A percentile compares a stretch with the other conserved stretches of the same genome.
These are phyloP conservation scores for Chaetodon auriga DNA, from an alignment of 2,113 vertebrate species.

Conservation along the genomic window DNA sequence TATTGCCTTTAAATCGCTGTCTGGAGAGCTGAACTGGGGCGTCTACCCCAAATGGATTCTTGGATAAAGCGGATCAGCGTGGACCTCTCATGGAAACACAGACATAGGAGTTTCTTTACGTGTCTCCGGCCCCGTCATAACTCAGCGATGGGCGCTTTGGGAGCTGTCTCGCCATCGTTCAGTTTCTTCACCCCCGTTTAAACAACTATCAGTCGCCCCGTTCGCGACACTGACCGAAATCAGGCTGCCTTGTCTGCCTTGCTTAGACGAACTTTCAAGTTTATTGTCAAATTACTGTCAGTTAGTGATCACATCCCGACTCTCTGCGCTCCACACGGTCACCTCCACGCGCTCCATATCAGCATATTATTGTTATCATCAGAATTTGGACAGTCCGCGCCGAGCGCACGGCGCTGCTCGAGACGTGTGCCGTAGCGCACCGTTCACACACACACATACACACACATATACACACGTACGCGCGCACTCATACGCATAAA, in stretches of 20 bases:
- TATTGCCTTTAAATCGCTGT: conserved; percentile 40
- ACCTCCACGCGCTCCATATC: conserved; percentile 12
- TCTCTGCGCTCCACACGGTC: background rate
- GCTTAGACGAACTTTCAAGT: conserved; percentile 39
- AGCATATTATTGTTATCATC: conserved; percentile 10
- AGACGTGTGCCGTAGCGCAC: conserved; percentile 38
- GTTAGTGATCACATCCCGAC: background rate
- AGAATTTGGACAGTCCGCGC: conserved; percentile 39
- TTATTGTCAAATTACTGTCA: conserved; percentile 1
- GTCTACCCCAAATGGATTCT: conserved; percentile 42
- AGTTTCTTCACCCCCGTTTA: conserved; percentile 27
- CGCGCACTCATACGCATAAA: background rate
- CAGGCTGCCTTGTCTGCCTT: conserved; percentile 5
- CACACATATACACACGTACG: background rate
- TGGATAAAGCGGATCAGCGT: conserved; percentile 19
- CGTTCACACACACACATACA: conserved; percentile 7
- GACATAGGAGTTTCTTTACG: conserved; percentile 25
- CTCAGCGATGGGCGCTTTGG: conserved; percentile 24
- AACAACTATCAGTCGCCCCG: conserved; percentile 41
- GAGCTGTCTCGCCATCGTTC: conserved; percentile 21
- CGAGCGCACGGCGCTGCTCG: conserved; percentile 25
- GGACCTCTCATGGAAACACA: conserved; percentile 11
- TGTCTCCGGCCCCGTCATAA: conserved; percentile 2
- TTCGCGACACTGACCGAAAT: conserved; percentile 22
- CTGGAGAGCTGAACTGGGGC: conserved; percentile 24